Evolutionary conservation across 2,113 vertebrate species (phyloP), one percentile per base, ranked within the genome.

Genomic region (Hippocampus mohnikei): DNA sequence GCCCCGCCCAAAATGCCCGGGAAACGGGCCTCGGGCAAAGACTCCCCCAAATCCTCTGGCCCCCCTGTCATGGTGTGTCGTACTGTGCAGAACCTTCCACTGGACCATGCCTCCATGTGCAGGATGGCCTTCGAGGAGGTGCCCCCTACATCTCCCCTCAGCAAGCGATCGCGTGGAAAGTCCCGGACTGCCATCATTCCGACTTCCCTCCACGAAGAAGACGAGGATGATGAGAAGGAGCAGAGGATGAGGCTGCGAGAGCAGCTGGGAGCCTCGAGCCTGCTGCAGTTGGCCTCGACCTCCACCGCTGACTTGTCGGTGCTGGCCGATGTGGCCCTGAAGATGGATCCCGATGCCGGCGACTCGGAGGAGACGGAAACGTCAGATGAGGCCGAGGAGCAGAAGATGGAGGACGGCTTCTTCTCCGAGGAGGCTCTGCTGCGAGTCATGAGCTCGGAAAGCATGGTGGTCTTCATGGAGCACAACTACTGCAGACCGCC

Each of bases 91-190:
- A 96, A 96, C 82, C 89, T 96, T 61, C 95, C 95, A 0, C 77
- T 94, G 85, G 95, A 96, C 85, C 95, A 96, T 0, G 95, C 95
- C 0, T 95, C 94, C 37, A 87, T 96, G 88, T 95, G 96, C 73
- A 93, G 93, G 74, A 89, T 94, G 73, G 87, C 90, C 27, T 89
- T 87, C 41, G 90, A 91, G 80, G 90, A 92, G 69, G 88, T 86
- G 25, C 81, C 89, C 1, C 60, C 85, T 0, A 66, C 81, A 1
- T 69, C 76, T 6, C 64, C 84, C 0, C 56, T 29, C 56, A 84
- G 0, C 84, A 94, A 91, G 53, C 87, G 85, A 3, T 83, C 74
- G 73, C 89, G 82, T 71, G 92, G 79, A 64, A 74, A 90, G 55
- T 80, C 90, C 20, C 89, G 90, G 29, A 90, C 87, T 0, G 15